Base-by-base conservation (phyloP, 2,888 invertebrate genomes). In the Branchellion lobata region DNA sequence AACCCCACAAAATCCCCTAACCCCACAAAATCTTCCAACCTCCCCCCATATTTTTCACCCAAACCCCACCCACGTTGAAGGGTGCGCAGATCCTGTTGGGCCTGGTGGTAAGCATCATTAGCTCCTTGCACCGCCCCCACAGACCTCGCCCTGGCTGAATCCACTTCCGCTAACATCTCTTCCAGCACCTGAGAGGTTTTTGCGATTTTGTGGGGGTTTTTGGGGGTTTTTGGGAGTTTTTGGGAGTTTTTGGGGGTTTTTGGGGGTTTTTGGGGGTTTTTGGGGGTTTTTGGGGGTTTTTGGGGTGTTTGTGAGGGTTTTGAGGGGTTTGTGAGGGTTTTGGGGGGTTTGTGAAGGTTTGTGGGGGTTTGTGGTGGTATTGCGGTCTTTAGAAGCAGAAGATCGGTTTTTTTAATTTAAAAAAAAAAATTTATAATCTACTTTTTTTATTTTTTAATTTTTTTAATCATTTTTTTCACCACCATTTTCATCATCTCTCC, bases 111-210 rank as follows among this genome's bases (percentile, higher is more conserved):
- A 21, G 57, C 57, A n/a, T 77, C 36, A 36, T 61, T 29, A 33
- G 29, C 51, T 24, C 27, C 34, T 18, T 14, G 21, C 8, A 77
- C 33, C 36, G 53, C 34, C 24, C 29, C 24, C 77, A 53, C n/a
- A 24, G 33, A 29, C 18, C 29, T 61, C 11, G 34, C 68, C 40
- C 51, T 47, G 1, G 51, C 51, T n/a, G 75, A n/a, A 29, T 75
- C 75, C 51, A 51, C 53, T 24, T 75, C 51, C 5, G 75, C 75
- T 53, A 75, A 21, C 24, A 75, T 3, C 24, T 75, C 75, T 21
- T 75, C 75, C 1, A 75, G 33, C 5, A 75, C 31, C 75, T 75
- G 24, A 29, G 29, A 5, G 73, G 36, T 5, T 40, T 5, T 5
- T 5, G 5, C 8, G 40, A 14, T 8, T 40, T 5, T 8, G 61